phyloP scores from a whole-genome alignment of 2,113 vertebrate genomes.

The Ornithorhynchus anatinus region DNA sequence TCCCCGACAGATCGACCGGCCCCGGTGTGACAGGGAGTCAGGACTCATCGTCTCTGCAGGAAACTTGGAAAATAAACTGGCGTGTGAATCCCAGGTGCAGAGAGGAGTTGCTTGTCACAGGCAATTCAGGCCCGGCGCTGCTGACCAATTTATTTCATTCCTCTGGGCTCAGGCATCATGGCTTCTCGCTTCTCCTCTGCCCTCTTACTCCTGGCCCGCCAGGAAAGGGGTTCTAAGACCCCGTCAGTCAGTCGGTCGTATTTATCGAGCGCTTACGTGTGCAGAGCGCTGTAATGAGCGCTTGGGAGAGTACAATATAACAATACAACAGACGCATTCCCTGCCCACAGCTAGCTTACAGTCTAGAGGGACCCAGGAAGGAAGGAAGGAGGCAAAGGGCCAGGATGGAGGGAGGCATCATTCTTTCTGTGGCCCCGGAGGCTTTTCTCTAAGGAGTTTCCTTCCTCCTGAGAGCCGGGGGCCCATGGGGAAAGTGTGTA shows the following conservation, averaged over 20 bases:
- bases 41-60: conserved; percentile 45
- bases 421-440: too few species aligned
- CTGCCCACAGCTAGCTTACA: neutral
- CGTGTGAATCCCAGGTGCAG: conserved; percentile 52
- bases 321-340: too few species aligned
- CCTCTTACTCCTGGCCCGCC: neutral
- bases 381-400: neutral
- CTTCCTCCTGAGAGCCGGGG: too few species aligned
- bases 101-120: conserved; percentile 47
- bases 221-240: too few species aligned
- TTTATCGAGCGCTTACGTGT: too few species aligned
- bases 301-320: too few species aligned
- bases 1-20: conserved; percentile 23
- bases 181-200: neutral
- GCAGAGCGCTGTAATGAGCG: too few species aligned
- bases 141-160: conserved; percentile 26
- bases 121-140: conserved; percentile 21
- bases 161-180: neutral
- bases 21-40: conserved; percentile 45
- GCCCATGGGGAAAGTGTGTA: too few species aligned
- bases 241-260: too few species aligned
- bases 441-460: too few species aligned
- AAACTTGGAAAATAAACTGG: conserved; percentile 43
- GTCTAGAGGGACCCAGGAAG: neutral
- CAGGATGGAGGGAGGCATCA: too few species aligned